phyloP scores from a whole-genome alignment of 2,113 vertebrate species.

The Pedionomus torquatus region DNA sequence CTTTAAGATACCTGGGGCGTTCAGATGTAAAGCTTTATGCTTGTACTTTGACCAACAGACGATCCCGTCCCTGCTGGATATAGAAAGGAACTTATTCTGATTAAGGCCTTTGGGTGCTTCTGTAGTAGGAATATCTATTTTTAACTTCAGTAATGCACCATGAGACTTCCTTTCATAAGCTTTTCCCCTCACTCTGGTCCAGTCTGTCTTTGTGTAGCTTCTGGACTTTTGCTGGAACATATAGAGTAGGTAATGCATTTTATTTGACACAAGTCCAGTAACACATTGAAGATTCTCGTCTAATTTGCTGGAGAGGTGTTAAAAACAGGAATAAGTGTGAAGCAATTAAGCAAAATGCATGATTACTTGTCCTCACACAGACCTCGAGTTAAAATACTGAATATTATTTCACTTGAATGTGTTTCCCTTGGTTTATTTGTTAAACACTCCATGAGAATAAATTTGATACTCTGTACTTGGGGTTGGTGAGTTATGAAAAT shows the following conservation, averaged over 20 bases:
- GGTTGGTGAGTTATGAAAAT: conserved; percentile 67
- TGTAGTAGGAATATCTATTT: neutral
- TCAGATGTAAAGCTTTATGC: neutral
- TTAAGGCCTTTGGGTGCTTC: neutral
- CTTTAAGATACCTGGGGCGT: neutral
- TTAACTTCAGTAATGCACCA: neutral
- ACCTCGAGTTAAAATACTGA: conserved; percentile 23
- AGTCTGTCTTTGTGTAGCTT: neutral
- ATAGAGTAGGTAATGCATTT: neutral
- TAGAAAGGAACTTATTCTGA: neutral
- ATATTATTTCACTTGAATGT: conserved; percentile 38
- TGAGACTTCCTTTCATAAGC: neutral
- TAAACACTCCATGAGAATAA: conserved; percentile 61
- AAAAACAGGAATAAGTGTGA: conserved; percentile 64
- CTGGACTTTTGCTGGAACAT: neutral
- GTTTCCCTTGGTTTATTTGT: conserved; percentile 59
- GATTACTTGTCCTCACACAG: conserved; percentile 55
- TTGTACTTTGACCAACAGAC: neutral
- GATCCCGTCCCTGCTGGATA: neutral
- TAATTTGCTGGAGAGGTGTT: conserved; percentile 62
- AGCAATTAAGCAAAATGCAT: conserved; percentile 72
- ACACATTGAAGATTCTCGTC: conserved; percentile 47
- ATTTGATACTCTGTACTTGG: conserved; percentile 46
- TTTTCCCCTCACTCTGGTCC: neutral
- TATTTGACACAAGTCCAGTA: conserved; percentile 60